These are phyloP conservation scores for Monomorium pharaonis DNA, from an alignment of 1,140 invertebrate species.

Conservation along the genomic window DNA sequence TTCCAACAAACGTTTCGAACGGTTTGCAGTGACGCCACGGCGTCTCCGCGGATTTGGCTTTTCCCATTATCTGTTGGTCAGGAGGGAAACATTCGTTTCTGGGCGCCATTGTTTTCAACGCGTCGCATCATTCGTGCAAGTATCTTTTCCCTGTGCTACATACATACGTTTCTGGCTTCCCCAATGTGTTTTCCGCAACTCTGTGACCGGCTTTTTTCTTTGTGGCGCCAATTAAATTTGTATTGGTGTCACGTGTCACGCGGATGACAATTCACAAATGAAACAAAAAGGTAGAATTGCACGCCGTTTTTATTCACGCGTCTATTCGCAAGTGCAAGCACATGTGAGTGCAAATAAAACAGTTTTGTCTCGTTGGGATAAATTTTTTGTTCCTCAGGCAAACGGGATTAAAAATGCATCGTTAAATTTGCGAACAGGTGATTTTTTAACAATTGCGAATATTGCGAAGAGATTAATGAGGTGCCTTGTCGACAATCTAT, in stretches of 20 bases:
- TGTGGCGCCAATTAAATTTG: conserved; percentile 55
- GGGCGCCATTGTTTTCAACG: conserved; percentile 10
- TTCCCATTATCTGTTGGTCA: conserved; percentile 43
- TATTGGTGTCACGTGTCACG: conserved; percentile 56
- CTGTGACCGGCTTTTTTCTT: conserved; percentile 34
- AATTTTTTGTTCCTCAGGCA: conserved; percentile 28
- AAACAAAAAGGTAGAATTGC: conserved; percentile 50
- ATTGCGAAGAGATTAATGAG: neutral
- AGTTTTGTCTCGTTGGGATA: conserved; percentile 28
- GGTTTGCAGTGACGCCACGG: neutral
- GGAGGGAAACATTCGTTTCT: conserved; percentile 39
- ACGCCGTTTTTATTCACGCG: conserved; percentile 33
- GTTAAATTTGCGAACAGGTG: conserved; percentile 20
- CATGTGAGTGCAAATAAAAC: conserved; percentile 19
- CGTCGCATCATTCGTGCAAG: conserved; percentile 14
- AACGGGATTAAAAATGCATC: conserved; percentile 51
- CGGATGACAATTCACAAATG: conserved; percentile 51
- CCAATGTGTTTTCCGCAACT: conserved; percentile 23
- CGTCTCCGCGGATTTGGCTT: conserved; percentile 9
- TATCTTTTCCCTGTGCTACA: neutral
- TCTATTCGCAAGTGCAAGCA: conserved; percentile 36
- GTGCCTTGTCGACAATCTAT: conserved; percentile 11
- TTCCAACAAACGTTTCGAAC: neutral
- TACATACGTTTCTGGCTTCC: neutral
- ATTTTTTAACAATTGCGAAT: conserved; percentile 40